These are phyloP conservation scores for Crotalus helleri DNA, from an alignment of 2,113 vertebrate genomes.

Conservation along the genomic window DNA sequence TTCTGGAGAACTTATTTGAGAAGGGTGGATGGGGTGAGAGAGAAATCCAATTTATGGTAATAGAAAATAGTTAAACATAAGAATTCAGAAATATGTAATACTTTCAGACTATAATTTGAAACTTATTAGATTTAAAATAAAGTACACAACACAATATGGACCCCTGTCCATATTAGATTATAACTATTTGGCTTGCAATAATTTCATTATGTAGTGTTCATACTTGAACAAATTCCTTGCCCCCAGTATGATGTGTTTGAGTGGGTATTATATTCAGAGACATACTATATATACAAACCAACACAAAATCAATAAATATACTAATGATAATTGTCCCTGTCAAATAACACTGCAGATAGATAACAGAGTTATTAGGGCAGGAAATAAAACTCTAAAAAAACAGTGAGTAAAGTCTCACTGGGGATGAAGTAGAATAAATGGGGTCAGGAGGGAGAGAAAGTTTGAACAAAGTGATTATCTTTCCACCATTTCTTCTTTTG, in stretches of 20 bases:
- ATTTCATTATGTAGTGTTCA: not conserved
- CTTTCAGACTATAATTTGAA: not conserved
- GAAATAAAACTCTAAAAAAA: not conserved
- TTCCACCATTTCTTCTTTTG: not conserved
- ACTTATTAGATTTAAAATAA: not conserved
- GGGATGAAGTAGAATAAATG: not conserved
- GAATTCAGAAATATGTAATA: not conserved
- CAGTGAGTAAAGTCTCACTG: not conserved
- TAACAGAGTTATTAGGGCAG: not conserved
- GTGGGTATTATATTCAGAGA: not conserved
- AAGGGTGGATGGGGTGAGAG: too few species aligned
- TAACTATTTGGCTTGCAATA: not conserved
- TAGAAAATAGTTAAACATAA: not conserved
- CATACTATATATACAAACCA: fast-evolving
- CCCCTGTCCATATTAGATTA: not conserved
- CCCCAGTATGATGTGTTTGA: not conserved
- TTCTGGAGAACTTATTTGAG: not conserved
- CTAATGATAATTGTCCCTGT: not conserved
- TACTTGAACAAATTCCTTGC: not conserved
- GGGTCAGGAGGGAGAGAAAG: not conserved
- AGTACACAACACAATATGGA: not conserved
- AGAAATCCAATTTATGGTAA: not conserved
- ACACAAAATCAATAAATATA: not conserved
- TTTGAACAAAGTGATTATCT: not conserved
- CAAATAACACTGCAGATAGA: not conserved